phyloP scores from a whole-genome alignment of 2,888 invertebrate species.

The Rotaria socialis region DNA sequence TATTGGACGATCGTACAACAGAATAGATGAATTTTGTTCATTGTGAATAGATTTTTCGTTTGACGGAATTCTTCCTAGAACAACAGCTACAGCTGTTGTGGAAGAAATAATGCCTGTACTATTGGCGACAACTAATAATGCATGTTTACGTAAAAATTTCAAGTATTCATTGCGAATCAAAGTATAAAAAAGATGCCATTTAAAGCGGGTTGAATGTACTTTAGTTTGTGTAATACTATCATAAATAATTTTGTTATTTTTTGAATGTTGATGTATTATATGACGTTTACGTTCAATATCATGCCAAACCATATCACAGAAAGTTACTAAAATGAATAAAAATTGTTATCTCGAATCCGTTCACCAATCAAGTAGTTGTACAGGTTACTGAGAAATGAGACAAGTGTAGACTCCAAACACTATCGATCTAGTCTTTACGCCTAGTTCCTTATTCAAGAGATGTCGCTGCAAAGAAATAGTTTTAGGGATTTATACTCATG shows the following conservation, averaged over 20 bases:
- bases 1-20: slow-evolving; percentile 17
- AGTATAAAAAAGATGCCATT: slow-evolving; percentile 43
- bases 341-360: too few species aligned
- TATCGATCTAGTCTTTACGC: too few species aligned
- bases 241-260: background rate
- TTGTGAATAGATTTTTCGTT: background rate
- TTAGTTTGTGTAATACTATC: slow-evolving; percentile 16
- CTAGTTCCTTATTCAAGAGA: too few species aligned
- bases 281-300: slow-evolving; percentile 36
- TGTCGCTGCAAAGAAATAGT: too few species aligned
- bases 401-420: too few species aligned
- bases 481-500: too few species aligned
- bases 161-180: slow-evolving; percentile 40
- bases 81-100: background rate
- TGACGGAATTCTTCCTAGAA: background rate
- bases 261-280: background rate
- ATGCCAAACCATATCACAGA: slow-evolving; percentile 22
- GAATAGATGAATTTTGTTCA: background rate
- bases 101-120: background rate
- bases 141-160: slow-evolving; percentile 34
- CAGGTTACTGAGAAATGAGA: too few species aligned
- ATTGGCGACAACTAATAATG: background rate
- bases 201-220: slow-evolving; percentile 9
- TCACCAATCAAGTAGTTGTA: too few species aligned
- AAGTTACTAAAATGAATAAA: background rate